Conservation (phyloP, 2,888 invertebrate species). For the Caenorhabditis wallacei region DNA sequence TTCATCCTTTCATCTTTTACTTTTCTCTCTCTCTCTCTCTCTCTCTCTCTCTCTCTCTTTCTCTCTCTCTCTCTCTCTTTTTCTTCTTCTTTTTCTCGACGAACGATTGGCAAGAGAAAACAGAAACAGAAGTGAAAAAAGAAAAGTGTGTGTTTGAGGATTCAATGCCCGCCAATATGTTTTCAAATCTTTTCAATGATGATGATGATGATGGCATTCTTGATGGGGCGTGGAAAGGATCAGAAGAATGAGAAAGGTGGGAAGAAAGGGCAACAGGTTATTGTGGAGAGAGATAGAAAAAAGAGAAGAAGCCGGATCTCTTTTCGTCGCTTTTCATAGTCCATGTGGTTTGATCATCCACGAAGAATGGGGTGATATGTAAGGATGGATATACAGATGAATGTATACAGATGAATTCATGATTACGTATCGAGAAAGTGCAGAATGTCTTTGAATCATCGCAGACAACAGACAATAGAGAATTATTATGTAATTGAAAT, state of each 20-base stretch:
- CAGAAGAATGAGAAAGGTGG: slow-evolving; percentile 30
- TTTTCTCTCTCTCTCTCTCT: slow-evolving; percentile 36
- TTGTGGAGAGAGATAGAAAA: slow-evolving; percentile 12
- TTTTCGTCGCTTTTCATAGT: slow-evolving; percentile 33
- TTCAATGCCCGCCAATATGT: slow-evolving; percentile 45
- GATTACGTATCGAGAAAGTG: slow-evolving; percentile 33
- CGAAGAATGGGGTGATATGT: slow-evolving; percentile 52
- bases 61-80: slow-evolving; percentile 35
- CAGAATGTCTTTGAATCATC: slow-evolving; percentile 18
- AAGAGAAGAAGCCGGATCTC: slow-evolving; percentile 36
- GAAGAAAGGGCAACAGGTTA: slow-evolving; percentile 57
- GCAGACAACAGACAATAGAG: slow-evolving; percentile 8
- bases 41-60: slow-evolving; percentile 34
- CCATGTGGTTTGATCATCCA: slow-evolving; percentile 49
- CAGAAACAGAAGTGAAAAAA: slow-evolving; percentile 23
- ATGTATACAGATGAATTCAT: not conserved
- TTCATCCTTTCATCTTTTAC: slow-evolving; percentile 46
- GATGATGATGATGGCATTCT: slow-evolving; percentile 55
- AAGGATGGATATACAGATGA: not conserved
- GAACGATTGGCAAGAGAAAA: slow-evolving; percentile 35
- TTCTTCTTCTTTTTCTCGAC: slow-evolving; percentile 11
- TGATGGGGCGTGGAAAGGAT: slow-evolving; percentile 56
- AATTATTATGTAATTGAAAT: slow-evolving; percentile 9
- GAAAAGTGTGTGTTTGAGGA: slow-evolving; percentile 21
- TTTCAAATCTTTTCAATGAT: slow-evolving; percentile 46